Evolutionary conservation across 2,113 vertebrate genomes (phyloP).

Genomic region (Danionella cerebrum): DNA sequence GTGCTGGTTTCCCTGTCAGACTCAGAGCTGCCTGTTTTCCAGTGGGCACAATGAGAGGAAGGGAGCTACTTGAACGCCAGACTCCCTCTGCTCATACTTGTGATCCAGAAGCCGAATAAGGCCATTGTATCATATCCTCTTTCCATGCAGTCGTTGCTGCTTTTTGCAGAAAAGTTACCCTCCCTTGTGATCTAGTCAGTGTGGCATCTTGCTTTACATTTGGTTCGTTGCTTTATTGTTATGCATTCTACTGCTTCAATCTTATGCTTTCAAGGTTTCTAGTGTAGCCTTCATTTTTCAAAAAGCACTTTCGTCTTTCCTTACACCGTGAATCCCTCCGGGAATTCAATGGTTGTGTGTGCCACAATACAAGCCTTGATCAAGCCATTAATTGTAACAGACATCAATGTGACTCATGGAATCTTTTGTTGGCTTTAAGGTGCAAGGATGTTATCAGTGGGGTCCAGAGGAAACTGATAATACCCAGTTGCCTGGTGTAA

Average conservation of each 20-base stretch:
- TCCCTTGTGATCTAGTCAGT: conserved; percentile 23
- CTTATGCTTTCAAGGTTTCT: not conserved
- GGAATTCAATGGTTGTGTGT: not conserved
- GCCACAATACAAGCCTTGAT: not conserved
- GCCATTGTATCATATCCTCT: conserved; percentile 50
- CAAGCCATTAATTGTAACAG: not conserved
- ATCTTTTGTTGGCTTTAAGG: conserved; percentile 30
- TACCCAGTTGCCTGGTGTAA: conserved; percentile 46
- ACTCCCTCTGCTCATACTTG: conserved; percentile 45
- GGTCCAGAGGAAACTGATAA: conserved; percentile 55
- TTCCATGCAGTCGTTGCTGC: conserved; percentile 25
- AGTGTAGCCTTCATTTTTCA: not conserved
- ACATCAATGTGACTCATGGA: conserved; percentile 3
- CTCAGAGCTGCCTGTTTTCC: conserved; percentile 42
- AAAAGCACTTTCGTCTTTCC: not conserved
- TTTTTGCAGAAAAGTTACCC: conserved; percentile 30
- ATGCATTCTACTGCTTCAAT: not conserved
- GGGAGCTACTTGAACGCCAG: conserved; percentile 50
- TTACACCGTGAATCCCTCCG: not conserved
- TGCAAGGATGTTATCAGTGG: conserved; percentile 50
- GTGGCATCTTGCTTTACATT: conserved; percentile 8
- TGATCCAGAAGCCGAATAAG: conserved; percentile 51
- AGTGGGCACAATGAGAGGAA: conserved; percentile 68
- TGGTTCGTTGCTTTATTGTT: not conserved
- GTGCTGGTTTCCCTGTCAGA: conserved; percentile 27